phyloP scores from a whole-genome alignment of 1,140 invertebrate genomes.

The Cydia pomonella region DNA sequence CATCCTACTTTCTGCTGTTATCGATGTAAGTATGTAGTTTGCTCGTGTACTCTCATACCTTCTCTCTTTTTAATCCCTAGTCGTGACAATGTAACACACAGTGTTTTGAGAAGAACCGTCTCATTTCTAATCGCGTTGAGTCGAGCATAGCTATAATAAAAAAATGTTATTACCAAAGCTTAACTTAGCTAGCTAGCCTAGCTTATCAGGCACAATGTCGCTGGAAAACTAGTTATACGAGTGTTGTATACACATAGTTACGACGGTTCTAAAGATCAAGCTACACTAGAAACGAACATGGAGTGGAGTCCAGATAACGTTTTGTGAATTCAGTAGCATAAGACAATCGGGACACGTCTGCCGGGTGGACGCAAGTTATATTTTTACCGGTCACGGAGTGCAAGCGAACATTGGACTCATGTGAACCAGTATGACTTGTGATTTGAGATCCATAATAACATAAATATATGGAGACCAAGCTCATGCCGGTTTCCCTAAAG shows the following conservation, averaged over 20 bases:
- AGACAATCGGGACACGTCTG: conserved; percentile 4
- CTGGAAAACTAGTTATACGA: neutral
- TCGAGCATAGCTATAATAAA: neutral
- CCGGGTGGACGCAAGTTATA: neutral
- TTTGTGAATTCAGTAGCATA: neutral
- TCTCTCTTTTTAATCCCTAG: neutral
- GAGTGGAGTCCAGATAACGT: neutral
- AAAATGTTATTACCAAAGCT: neutral
- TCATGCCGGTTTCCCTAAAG: neutral
- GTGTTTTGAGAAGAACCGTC: neutral
- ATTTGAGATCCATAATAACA: neutral
- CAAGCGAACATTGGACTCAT: too few species aligned
- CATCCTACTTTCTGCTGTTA: neutral
- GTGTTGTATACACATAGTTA: neutral
- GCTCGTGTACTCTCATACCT: neutral
- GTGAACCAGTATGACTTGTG: too few species aligned
- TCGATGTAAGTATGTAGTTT: neutral
- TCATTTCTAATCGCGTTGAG: neutral
- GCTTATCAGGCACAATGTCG: neutral
- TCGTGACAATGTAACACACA: neutral
- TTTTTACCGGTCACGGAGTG: too few species aligned
- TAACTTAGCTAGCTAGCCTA: too few species aligned
- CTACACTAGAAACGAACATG: neutral
- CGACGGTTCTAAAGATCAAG: neutral
- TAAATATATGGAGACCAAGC: neutral